Conservation (phyloP, 1,140 invertebrate genomes). For the Heterodera schachtii region DNA sequence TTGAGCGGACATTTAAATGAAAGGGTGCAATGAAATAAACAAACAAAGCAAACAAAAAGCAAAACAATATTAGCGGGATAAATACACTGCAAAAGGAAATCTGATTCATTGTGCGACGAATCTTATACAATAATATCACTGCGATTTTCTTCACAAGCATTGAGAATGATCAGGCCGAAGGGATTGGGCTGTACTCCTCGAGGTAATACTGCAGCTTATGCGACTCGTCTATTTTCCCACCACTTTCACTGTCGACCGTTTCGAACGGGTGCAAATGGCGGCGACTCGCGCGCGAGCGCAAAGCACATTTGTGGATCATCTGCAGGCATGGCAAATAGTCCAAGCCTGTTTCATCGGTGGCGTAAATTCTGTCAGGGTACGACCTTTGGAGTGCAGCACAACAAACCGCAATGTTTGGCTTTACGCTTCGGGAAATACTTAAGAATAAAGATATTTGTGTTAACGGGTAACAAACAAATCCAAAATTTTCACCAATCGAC, state of each 20-base stretch:
- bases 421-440: background rate
- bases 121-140: background rate
- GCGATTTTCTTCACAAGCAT: background rate
- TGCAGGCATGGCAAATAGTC: slow-evolving; percentile 24
- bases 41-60: slow-evolving; percentile 6
- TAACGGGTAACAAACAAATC: too few species aligned
- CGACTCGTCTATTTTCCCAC: slow-evolving; percentile 16
- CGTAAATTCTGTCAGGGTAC: slow-evolving; percentile 19
- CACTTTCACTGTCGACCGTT: slow-evolving; percentile 19
- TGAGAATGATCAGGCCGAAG: slow-evolving; percentile 1
- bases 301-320: slow-evolving; percentile 9
- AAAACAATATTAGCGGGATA: background rate
- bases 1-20: too few species aligned
- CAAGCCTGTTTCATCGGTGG: slow-evolving; percentile 7
- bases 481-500: too few species aligned
- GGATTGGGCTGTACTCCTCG: background rate
- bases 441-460: too few species aligned
- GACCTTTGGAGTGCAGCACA: slow-evolving; percentile 4
- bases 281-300: background rate
- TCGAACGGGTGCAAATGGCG: slow-evolving; percentile 18
- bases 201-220: slow-evolving; percentile 1
- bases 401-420: background rate
- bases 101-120: background rate
- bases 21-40: background rate
- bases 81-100: background rate